Conservation (phyloP, 2,113 vertebrate species). For the Rana temporaria region DNA sequence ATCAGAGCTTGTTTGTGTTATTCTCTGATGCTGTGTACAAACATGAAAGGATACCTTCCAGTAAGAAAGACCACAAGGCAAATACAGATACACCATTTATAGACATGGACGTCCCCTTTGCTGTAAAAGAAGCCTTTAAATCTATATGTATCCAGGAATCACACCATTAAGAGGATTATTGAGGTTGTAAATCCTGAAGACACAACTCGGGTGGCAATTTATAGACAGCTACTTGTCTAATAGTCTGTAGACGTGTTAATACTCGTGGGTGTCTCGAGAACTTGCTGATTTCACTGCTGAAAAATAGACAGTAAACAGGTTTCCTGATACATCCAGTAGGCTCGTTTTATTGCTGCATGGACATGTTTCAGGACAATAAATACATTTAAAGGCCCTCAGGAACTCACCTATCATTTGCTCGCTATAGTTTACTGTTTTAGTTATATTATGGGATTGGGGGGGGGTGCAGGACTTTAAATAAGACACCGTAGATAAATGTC, state of each 20-base stretch:
- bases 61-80: conserved; percentile 47
- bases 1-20: conserved; percentile 12
- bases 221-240: neutral
- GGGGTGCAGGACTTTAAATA: too few relatives aligned
- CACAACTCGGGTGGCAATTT: conserved; percentile 12
- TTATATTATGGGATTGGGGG: too few relatives aligned
- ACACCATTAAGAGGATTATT: conserved; percentile 35
- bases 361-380: neutral
- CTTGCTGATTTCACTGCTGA: neutral
- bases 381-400: neutral
- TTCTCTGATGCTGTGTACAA: conserved; percentile 9
- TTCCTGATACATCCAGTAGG: neutral
- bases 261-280: neutral
- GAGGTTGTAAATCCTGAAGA: conserved; percentile 13
- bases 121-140: conserved; percentile 46
- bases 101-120: conserved; percentile 25
- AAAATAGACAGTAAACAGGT: conserved; percentile 11
- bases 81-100: conserved; percentile 42
- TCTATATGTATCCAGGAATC: conserved; percentile 38
- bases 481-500: too few relatives aligned
- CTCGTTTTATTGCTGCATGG: neutral
- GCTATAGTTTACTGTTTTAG: too few relatives aligned
- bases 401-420: too few relatives aligned
- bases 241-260: conserved; percentile 11
- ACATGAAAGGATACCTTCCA: conserved; percentile 43